Evolutionary conservation across 2,888 invertebrate species (phyloP), one percentile per base, ranked within the genome.

Genomic region (Eristalinus sepulchralis): DNA sequence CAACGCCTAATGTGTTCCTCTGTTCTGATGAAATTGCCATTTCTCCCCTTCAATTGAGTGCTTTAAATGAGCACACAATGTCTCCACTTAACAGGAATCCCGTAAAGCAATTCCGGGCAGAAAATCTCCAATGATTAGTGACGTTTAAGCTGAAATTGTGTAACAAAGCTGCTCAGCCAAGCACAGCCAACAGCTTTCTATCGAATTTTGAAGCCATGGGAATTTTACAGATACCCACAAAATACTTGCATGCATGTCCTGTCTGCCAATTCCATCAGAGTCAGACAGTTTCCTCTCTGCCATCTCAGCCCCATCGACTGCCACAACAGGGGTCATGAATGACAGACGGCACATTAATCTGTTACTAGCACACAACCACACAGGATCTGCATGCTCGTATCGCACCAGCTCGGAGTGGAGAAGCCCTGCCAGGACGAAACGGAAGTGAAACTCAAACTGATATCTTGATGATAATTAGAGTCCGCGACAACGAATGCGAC

Each of bases 381-480:
- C 53, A 72, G 59, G 59, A 64, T 60, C 53, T 63, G 31, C 47
- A 66, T 66, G 39, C 80, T 47, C 47, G 59, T 70, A 71, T 76
- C 76, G 64, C 76, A 82, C 71, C 64, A 47, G 27, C 27, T 2
- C 27, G n/a, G 8, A 76, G 76, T 70, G 47, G 33, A 57, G 72
- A 68, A 75, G 22, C 79, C 64, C 34, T 70, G 53, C 53, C 75
- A 80, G 22, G 70, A 75, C 63, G 53, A 77, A 73, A 73, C 85
- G 82, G 85, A 85, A 81, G 77, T 85, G 82, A 82, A 82, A 85
- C 73, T 73, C 36, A 66, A 85, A 78, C 81, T 78, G 82, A 82
- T 82, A 82, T 82, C 85, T 85, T 79, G 78, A 86, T 82, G 75
- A 83, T 86, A 83, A 86, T 86, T 86, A 86, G 75, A 83, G 83